Base-by-base conservation (phyloP, 2,113 vertebrate species). In the Anas platyrhynchos region DNA sequence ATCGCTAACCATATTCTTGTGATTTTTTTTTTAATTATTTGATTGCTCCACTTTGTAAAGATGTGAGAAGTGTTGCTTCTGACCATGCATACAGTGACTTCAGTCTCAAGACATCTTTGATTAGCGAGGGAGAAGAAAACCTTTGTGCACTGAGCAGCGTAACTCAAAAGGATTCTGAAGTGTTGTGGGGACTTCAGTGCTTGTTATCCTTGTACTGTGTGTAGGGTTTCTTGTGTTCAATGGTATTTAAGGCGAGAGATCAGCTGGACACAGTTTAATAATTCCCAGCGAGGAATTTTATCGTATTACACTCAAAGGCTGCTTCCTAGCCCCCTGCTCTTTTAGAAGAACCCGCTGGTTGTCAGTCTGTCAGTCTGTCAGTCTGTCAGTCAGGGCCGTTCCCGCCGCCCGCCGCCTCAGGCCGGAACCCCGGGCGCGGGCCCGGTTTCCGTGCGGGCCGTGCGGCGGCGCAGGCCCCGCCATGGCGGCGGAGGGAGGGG, bases 401-500 rank as follows among this genome's bases (percentile, higher is more conserved):
- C 13, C 4, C 5, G 3, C 27, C 32, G 56, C 38, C 22, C 5
- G 3, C 27, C 32, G 56, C 38, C 22, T 38, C 14, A 9, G 43
- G 26, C 91, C 88, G 93, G 91, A 93, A 91, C 88, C 26, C 55
- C 69, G 58, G 36, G 62, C 54, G 54, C 76, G 72, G 85, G 63
- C 36, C 34, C 52, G 21, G 93, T 92, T 94, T 92, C 91, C 88
- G 83, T 43, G 62, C 90, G 87, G 92, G 79, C 55, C 50, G 69
- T 48, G 88, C 6, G 11, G 77, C 73, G 98, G 36, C 98, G 48
- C 38, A 5, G 44, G 66, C 34, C 85, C n/a, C 80, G 93, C 93
- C 83, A 94, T 96, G 93, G 96, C 98, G 41, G 98, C 99, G 6
- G 98, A 99, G 61, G 98, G 98, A 65, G 94, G 97, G 7, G 98